Evolutionary conservation across 2,888 invertebrate genomes (phyloP), one percentile per base, ranked within the genome.

Genomic region (Teinopalpus imperialis): DNA sequence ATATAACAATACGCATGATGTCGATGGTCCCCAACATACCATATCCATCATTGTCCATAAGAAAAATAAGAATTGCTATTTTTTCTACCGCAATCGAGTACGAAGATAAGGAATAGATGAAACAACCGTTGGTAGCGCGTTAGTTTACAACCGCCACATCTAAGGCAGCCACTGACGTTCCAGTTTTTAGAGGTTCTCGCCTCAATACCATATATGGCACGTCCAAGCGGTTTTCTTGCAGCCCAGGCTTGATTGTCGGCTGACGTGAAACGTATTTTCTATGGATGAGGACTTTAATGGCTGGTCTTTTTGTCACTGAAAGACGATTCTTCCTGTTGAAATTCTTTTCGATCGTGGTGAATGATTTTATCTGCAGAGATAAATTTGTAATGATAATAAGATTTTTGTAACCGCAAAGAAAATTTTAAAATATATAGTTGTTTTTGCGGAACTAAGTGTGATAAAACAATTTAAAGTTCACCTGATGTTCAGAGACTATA

Each of bases 131-230:
- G 39, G 26, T 27, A 40, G 32, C 44, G 43, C 24, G 45, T 44
- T 49, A 44, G 18, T 41, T 27, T 36, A 45, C 23, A 45, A 45
- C 37, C 43, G 34, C 31, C 40, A 9, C 41, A 30, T 47, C 47
- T 36, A 47, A 42, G 35, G 41, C 41, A 42, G 18, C 16, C 30
- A 30, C 41, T 34, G 39, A 47, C 48, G 55, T 55, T 55, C 66
- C 56, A 66, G 59, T 64, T 66, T 66, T 64, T 66, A 66, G 64
- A 57, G 55, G 56, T 49, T 51, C 63, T 52, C 53, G 52, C 49
- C 49, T 16, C 39, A 6, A 31, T 9, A 12, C 66, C 66, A 29
- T 64, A 64, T 57, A 63, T 52, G 64, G 64, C 31, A 9, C 5
- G 37, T n/a, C n/a, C 30, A 8, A 44, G 44, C 45, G 42, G 43